Base-by-base conservation (phyloP, 2,797 vertebrate genomes). In the Alectoris magna region DNA sequence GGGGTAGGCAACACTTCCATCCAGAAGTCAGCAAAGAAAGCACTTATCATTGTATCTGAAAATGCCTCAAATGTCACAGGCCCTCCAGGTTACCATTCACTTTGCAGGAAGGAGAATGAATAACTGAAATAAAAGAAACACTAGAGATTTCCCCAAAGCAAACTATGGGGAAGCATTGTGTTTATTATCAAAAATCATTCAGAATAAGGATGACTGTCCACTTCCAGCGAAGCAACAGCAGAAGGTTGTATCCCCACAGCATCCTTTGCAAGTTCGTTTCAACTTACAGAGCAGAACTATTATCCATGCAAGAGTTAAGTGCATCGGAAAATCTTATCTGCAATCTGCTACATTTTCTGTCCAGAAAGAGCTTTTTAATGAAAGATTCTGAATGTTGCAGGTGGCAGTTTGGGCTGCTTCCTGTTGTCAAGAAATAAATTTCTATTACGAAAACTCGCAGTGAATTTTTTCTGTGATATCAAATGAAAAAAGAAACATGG, bases 391-490 rank as follows among this genome's bases (percentile, higher is more conserved):
- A 73, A 79, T 39, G 41, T 46, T 86, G 53, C 89, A 93, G 89
- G 93, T 95, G 89, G 67, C 26, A 76, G 29, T 68, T 0, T 13
- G 66, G 55, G 90, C 55, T 93, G 88, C 59, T 94, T 94, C 88
- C 86, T 84, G 68, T 86, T 95, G 59, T 91, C 83, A 84, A 84
- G 46, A 75, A 88, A 85, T 53, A 73, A 18, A 68, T 86, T 67
- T 90, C 41, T 84, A n/a, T 91, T 55, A 89, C 0, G 9, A 93
- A 92, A 84, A 4, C 38, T 86, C 17, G 13, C 17, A 68, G 23
- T 41, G 41, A 56, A 4, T 60, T 89, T 77, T 87, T 80, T 10
- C 27, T 85, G 55, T 49, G 29, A 89, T 89, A 79, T 84, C 71
- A 79, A 29, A 73, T 2, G 1, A 84, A 71, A 71, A 91, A 92